Evolutionary conservation across 1,140 invertebrate species (phyloP).

Genomic region (Dryas iulia): DNA sequence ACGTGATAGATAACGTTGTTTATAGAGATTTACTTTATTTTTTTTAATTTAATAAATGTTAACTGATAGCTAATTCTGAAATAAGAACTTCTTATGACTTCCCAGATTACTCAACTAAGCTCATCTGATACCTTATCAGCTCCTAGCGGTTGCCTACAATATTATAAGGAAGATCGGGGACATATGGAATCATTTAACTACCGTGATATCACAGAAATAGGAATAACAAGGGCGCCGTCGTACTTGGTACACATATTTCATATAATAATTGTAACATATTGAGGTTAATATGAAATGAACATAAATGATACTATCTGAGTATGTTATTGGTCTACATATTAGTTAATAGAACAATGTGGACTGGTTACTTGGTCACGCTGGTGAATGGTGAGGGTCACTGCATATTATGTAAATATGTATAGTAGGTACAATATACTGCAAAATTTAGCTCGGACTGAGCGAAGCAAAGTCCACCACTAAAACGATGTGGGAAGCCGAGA

Average conservation of each 20-base stretch:
- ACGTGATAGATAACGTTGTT: neutral
- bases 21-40: neutral
- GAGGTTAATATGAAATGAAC: neutral
- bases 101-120: conserved; percentile 62
- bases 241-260: conserved; percentile 78
- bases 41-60: neutral
- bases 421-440: too few relatives aligned
- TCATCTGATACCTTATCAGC: conserved; percentile 54
- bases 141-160: conserved; percentile 86
- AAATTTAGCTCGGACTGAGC: too few relatives aligned
- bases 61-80: neutral
- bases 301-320: neutral
- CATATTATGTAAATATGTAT: neutral
- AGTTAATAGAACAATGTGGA: conserved; percentile 1
- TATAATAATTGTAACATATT: neutral
- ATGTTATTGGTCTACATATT: neutral
- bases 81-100: neutral
- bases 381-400: neutral
- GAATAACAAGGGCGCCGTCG: conserved; percentile 72
- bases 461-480: too few relatives aligned
- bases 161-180: conserved; percentile 82
- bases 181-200: conserved; percentile 88
- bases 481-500: too few relatives aligned
- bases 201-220: conserved; percentile 79
- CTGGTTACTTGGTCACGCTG: neutral